Evolutionary conservation across 2,113 vertebrate genomes (phyloP).

Genomic region (Labeo catla): DNA sequence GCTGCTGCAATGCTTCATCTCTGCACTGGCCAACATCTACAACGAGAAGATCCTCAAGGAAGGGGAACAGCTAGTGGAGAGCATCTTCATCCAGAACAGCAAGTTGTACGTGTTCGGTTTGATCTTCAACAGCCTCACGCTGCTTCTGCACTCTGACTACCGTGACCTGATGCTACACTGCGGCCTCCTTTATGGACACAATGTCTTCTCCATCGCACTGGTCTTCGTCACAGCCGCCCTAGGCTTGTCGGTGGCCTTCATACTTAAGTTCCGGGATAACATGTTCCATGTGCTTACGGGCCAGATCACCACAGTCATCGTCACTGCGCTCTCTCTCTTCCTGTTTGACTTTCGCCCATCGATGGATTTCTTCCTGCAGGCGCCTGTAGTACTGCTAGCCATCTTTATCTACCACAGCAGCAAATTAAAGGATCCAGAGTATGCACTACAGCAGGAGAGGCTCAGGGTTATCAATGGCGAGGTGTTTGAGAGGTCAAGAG

Average conservation of each 20-base stretch:
- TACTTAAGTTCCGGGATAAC: constrained; percentile 97
- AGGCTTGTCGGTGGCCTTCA: constrained; percentile 94
- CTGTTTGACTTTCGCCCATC: constrained; percentile 94
- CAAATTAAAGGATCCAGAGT: constrained; percentile 76
- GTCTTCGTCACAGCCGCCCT: constrained; percentile 92
- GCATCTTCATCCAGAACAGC: constrained; percentile 96
- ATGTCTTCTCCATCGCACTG: constrained; percentile 85
- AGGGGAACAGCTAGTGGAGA: constrained; percentile 86
- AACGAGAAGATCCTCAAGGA: constrained; percentile 99
- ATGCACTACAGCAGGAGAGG: constrained; percentile 79
- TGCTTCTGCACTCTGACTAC: constrained; percentile 78
- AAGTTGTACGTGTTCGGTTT: constrained; percentile 91
- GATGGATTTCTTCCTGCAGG: constrained; percentile 92
- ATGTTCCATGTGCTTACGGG: constrained; percentile 98
- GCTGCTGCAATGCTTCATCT: constrained; percentile 91
- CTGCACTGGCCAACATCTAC: constrained; percentile 96
- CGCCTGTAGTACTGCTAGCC: constrained; percentile 89
- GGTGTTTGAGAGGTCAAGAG: constrained; percentile 87
- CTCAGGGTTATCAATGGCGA: constrained; percentile 83
- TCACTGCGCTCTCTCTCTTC: constrained; percentile 87
- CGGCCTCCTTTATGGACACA: constrained; percentile 94
- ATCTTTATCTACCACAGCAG: constrained; percentile 96
- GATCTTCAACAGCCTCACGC: constrained; percentile 88
- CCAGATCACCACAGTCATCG: constrained; percentile 92
- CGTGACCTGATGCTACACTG: constrained; percentile 82